Evolutionary conservation across 2,888 invertebrate species (phyloP).

Genomic region (Monoplex corrugatus): DNA sequence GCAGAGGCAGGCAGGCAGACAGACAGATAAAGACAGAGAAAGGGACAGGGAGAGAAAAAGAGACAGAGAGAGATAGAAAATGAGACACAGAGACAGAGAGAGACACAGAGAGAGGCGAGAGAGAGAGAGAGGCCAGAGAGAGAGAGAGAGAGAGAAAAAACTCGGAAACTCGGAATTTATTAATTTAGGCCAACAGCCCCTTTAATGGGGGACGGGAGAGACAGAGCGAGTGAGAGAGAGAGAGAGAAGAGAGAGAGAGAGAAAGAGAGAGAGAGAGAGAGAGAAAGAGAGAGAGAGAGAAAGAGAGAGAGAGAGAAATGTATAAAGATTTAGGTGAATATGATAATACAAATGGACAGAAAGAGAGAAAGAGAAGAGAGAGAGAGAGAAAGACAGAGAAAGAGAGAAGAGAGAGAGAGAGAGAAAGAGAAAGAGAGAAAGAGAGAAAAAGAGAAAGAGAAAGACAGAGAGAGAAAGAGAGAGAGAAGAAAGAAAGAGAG

Average conservation of each 20-base stretch:
- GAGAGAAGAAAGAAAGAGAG: neutral
- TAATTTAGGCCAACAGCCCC: no score
- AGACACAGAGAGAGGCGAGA: no score
- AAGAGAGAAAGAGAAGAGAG: no score
- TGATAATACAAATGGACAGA: no score
- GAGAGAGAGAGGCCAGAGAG: neutral
- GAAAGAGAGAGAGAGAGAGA: slow-evolving; percentile 2
- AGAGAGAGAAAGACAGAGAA: no score
- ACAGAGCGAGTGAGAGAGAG: no score
- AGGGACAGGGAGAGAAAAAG: neutral
- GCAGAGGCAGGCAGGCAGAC: neutral
- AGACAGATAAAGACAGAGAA: neutral
- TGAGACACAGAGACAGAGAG: neutral
- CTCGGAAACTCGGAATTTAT: no score
- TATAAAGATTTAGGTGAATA: no score
- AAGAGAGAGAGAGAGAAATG: neutral
- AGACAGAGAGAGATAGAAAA: neutral
- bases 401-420: neutral
- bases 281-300: slow-evolving; percentile 1
- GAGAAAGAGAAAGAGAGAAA: slow-evolving; percentile 10
- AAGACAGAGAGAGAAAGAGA: neutral
- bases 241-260: neutral
- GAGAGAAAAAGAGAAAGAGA: slow-evolving; percentile 6
- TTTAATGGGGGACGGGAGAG: no score
- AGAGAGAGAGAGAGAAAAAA: neutral